Base-by-base conservation (phyloP, 2,113 vertebrate species). In the Pluvialis apricaria region DNA sequence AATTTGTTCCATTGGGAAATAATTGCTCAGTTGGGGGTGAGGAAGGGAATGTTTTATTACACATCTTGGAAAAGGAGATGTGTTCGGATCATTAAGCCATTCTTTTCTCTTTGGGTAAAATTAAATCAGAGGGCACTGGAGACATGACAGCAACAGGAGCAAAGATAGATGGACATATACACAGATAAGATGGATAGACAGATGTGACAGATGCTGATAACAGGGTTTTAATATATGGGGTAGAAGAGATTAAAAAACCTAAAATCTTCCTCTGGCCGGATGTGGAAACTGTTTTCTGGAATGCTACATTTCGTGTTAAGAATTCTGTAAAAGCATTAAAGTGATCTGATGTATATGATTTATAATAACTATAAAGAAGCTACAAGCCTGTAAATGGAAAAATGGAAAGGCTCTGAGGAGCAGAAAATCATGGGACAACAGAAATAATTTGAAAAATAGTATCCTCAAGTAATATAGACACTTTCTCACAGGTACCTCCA, bases 401-500 rank as follows among this genome's bases (percentile, higher is more conserved):
- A 95, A 90, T 78, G 21, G 88, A 90, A 97, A 90, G 70, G 88
- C 73, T 97, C 94, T 88, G 71, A 95, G 90, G 90, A 97, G 90
- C 82, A 92, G 92, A 93, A 97, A 96, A 96, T 97, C 86, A 88
- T 15, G 20, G 62, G 82, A 87, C 61, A 97, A 96, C 93, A 96
- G 95, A 95, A 97, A 97, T 95, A 97, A 97, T 97, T 96, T 93
- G 92, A 94, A 94, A 96, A 95, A 95, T 95, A 75, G 82, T 93
- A 75, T 95, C 73, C 88, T 97, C 71, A 66, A 97, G 92, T 95
- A 91, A 95, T 88, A 81, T 7, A 94, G 96, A 96, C 92, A 90
- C 84, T 94, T 96, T 93, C 71, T 95, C 77, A 91, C 95, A 95
- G 29, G 47, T 60, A 77, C 92, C 87, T 95, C 89, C 84, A 82